Percentiles rank a stretch among this genome's conserved stretches.
These are phyloP conservation scores for Xenopus borealis DNA, from an alignment of 2,113 vertebrate genomes.

Conservation along the genomic window DNA sequence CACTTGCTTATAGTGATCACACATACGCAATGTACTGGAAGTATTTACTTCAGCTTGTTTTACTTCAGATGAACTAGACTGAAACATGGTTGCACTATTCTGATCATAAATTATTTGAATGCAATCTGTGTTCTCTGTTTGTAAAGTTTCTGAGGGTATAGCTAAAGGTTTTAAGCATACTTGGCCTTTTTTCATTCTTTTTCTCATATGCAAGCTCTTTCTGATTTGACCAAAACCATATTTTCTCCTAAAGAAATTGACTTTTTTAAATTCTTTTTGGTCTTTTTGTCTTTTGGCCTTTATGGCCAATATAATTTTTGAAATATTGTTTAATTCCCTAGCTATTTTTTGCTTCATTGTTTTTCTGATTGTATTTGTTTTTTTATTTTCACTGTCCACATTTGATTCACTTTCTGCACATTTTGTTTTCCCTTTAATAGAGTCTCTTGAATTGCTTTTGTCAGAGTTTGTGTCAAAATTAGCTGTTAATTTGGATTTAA, in stretches of 20 bases:
- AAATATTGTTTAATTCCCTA: slow-evolving; percentile 1
- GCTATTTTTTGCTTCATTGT: slow-evolving; percentile 16
- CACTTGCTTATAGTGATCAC: slow-evolving; percentile 64
- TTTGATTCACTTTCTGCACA: too few relatives aligned
- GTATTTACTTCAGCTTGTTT: background rate
- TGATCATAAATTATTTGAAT: slow-evolving; percentile 21
- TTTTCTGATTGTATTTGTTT: slow-evolving; percentile 38
- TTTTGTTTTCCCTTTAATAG: too few relatives aligned
- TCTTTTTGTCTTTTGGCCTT: slow-evolving; percentile 34
- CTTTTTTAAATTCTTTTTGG: slow-evolving; percentile 52
- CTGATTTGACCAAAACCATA: slow-evolving; percentile 60
- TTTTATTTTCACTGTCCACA: slow-evolving; percentile 28
- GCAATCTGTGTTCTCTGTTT: slow-evolving; percentile 38
- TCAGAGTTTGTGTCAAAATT: too few relatives aligned
- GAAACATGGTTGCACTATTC: slow-evolving; percentile 11
- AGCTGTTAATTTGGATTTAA: too few relatives aligned
- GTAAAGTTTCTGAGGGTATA: slow-evolving; percentile 1
- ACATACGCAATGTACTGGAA: slow-evolving; percentile 53
- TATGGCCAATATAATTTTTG: slow-evolving; percentile 40
- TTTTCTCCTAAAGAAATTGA: slow-evolving; percentile 51
- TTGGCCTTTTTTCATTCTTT: slow-evolving; percentile 53
- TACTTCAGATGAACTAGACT: background rate
- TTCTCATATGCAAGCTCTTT: slow-evolving; percentile 60
- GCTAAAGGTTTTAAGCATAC: slow-evolving; percentile 44
- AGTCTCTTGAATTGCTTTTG: too few relatives aligned